A percentile compares a stretch with the other conserved stretches of the same genome.
Conservation (phyloP, 2,113 vertebrate species). For the Crotalus viridis region DNA sequence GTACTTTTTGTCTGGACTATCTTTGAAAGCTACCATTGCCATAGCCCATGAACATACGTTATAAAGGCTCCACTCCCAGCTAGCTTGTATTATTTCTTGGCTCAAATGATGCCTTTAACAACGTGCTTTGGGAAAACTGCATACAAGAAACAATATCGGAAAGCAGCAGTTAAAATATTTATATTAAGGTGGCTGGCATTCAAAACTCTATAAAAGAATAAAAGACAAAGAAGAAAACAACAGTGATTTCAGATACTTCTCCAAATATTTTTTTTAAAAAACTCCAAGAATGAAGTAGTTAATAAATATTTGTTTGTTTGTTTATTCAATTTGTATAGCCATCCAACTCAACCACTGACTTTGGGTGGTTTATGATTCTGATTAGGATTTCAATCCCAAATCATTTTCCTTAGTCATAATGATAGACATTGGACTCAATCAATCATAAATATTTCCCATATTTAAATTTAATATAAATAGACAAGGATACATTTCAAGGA, state of each 20-base stretch:
- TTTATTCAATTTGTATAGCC: not conserved
- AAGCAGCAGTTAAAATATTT: not conserved
- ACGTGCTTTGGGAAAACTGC: not conserved
- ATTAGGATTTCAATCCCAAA: not conserved
- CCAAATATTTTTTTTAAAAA: not conserved
- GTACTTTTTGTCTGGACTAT: not conserved
- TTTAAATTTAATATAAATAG: not conserved
- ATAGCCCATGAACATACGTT: not conserved
- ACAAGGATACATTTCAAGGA: not conserved
- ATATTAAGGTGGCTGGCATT: not conserved
- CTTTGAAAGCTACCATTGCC: not conserved
- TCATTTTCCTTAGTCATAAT: not conserved
- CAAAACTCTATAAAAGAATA: not conserved
- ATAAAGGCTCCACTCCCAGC: not conserved
- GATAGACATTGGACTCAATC: not conserved
- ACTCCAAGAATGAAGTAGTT: not conserved
- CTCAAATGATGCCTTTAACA: not conserved
- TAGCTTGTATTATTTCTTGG: not conserved
- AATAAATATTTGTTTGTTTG: not conserved
- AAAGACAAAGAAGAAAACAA: not conserved
- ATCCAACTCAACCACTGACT: not conserved
- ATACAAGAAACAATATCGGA: not conserved
- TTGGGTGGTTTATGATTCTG: not conserved
- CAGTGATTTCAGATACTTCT: not conserved
- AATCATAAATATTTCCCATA: not conserved